phyloP scores from a whole-genome alignment of 2,113 vertebrate genomes.

The Bostrychus sinensis region DNA sequence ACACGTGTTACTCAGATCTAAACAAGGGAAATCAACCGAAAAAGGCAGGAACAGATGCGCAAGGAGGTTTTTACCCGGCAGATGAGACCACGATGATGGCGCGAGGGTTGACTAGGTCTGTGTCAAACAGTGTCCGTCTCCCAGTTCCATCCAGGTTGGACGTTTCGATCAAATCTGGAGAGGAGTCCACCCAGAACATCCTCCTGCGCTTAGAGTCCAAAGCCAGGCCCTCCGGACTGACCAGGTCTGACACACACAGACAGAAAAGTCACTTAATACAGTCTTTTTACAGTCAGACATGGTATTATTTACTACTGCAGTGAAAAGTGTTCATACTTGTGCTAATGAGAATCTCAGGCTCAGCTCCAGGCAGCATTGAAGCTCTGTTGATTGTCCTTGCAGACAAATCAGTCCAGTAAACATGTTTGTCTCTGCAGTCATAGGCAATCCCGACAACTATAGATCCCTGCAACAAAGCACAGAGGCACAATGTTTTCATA shows the following conservation, averaged over 20 bases:
- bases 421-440: conserved; percentile 88
- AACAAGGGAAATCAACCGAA: not conserved
- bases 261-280: not conserved
- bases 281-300: no score
- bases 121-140: conserved; percentile 84
- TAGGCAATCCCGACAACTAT: conserved; percentile 94
- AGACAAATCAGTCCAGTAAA: conserved; percentile 96
- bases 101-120: conserved; percentile 91
- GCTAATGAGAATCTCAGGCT: conserved; percentile 87
- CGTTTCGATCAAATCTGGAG: conserved; percentile 88
- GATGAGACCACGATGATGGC: conserved; percentile 91
- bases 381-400: conserved; percentile 89
- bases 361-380: conserved; percentile 82
- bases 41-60: not conserved
- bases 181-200: conserved; percentile 96
- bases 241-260: conserved; percentile 78
- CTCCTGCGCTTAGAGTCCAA: conserved; percentile 85
- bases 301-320: not conserved
- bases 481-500: not conserved
- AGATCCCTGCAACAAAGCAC: conserved; percentile 84
- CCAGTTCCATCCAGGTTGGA: conserved; percentile 87
- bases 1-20: not conserved
- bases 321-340: conserved; percentile 77
- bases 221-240: conserved; percentile 93
- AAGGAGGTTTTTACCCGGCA: conserved; percentile 80